These are phyloP conservation scores for Hafferia zeledoni DNA, from an alignment of 2,797 vertebrate genomes.

Conservation along the genomic window DNA sequence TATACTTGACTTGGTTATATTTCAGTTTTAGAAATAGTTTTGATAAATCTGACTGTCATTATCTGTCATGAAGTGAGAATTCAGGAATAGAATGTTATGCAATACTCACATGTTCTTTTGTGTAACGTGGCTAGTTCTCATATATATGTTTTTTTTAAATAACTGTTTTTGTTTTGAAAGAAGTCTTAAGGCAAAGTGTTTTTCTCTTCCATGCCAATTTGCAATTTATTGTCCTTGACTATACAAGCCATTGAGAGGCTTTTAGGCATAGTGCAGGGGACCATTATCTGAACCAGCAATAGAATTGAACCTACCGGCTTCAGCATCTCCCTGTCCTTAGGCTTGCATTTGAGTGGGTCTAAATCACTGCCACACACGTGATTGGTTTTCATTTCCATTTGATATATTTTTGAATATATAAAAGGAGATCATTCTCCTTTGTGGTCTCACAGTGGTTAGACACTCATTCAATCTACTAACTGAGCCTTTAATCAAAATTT, in stretches of 20 bases:
- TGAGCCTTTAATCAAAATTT: background rate
- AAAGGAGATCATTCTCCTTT: background rate
- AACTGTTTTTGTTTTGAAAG: background rate
- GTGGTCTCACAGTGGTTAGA: background rate
- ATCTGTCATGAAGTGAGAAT: background rate
- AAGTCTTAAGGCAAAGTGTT: background rate
- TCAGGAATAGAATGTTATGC: background rate
- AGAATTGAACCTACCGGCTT: background rate
- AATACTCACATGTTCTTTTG: background rate
- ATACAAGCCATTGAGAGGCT: fast-evolving
- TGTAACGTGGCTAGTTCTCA: background rate
- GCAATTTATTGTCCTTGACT: background rate
- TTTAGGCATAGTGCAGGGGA: background rate
- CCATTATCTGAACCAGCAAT: background rate
- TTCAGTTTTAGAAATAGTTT: background rate
- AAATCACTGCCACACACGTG: background rate
- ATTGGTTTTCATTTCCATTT: background rate
- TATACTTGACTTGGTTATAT: background rate
- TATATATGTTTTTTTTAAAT: background rate
- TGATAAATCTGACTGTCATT: background rate
- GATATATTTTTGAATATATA: background rate
- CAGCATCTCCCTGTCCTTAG: background rate
- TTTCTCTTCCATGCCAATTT: fast-evolving
- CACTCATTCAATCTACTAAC: background rate
- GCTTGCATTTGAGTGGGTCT: background rate